Conservation (phyloP, 2,888 invertebrate species). For the Orchesellides sinensis region DNA sequence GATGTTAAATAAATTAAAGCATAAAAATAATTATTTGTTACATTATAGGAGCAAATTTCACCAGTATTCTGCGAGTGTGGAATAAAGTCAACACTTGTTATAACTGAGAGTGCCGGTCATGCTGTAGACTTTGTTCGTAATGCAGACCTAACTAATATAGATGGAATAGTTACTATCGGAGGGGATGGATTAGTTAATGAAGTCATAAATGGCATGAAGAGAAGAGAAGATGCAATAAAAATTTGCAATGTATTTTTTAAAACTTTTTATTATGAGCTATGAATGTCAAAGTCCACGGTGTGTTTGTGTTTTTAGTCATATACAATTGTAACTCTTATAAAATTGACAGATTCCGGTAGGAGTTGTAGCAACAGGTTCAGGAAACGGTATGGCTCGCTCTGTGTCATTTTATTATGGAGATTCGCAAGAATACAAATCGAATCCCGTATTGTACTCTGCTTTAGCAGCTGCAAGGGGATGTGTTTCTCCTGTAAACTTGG, state of each 20-base stretch:
- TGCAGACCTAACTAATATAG: slow-evolving; percentile 86
- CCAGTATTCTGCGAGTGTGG: slow-evolving; percentile 92
- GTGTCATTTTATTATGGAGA: slow-evolving; percentile 86
- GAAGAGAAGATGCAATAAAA: slow-evolving; percentile 6
- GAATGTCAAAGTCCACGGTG: too few relatives aligned
- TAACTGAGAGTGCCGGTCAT: slow-evolving; percentile 91
- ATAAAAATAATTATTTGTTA: not conserved
- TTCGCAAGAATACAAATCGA: slow-evolving; percentile 88
- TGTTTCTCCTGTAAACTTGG: slow-evolving; percentile 89
- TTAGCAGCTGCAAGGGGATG: slow-evolving; percentile 87
- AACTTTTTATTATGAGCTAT: too few relatives aligned
- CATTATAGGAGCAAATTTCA: slow-evolving; percentile 80
- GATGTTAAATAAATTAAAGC: too few relatives aligned
- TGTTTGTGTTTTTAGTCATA: too few relatives aligned
- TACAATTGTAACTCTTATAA: not conserved
- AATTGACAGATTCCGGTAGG: slow-evolving; percentile 84
- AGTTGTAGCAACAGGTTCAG: slow-evolving; percentile 96
- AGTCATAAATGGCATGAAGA: slow-evolving; percentile 74
- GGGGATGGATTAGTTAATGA: slow-evolving; percentile 79
- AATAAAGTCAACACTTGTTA: slow-evolving; percentile 89
- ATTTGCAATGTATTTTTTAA: slow-evolving; percentile 33
- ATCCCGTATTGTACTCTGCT: slow-evolving; percentile 87
- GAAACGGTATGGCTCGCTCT: slow-evolving; percentile 94
- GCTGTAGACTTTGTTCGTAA: slow-evolving; percentile 88
- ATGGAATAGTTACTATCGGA: slow-evolving; percentile 83